phyloP scores from a whole-genome alignment of 2,113 vertebrate species.

The Siphamia tubifer region DNA sequence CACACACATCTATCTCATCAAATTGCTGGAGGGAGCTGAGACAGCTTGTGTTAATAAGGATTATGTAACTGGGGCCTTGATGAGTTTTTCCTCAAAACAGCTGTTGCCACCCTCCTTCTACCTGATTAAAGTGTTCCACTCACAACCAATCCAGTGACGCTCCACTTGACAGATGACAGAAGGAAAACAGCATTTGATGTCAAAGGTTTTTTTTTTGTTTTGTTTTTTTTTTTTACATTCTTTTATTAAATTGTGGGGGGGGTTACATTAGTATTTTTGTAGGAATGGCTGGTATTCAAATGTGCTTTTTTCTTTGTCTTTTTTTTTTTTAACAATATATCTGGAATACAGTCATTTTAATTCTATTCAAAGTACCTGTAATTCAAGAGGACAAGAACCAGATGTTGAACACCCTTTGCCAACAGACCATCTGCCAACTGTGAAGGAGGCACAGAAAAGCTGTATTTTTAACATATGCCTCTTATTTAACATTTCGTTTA shows the following conservation, averaged over 20 bases:
- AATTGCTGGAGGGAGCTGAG: slow-evolving; percentile 36
- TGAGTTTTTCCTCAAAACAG: slow-evolving; percentile 79
- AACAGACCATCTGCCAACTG: slow-evolving; percentile 13
- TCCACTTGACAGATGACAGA: slow-evolving; percentile 18
- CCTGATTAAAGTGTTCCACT: slow-evolving; percentile 72
- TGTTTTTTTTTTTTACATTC: background rate
- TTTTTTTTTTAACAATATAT: background rate
- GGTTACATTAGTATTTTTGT: too few relatives aligned
- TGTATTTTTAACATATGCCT: slow-evolving; percentile 21
- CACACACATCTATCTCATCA: slow-evolving; percentile 53
- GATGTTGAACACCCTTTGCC: slow-evolving; percentile 24
- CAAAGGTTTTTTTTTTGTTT: background rate
- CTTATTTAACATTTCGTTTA: slow-evolving; percentile 2
- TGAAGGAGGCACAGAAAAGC: background rate
- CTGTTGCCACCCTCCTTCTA: slow-evolving; percentile 63
- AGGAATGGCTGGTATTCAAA: too few relatives aligned
- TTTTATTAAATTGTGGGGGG: background rate
- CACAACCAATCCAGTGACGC: slow-evolving; percentile 51
- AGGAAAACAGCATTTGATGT: background rate
- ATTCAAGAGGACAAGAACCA: background rate
- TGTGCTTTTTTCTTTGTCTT: too few relatives aligned
- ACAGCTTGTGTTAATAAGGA: slow-evolving; percentile 72
- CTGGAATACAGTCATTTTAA: background rate
- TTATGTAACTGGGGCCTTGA: slow-evolving; percentile 70
- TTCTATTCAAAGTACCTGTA: background rate